These are phyloP conservation scores for Climacteris rufus DNA, from an alignment of 2,113 vertebrate species.

Conservation along the genomic window DNA sequence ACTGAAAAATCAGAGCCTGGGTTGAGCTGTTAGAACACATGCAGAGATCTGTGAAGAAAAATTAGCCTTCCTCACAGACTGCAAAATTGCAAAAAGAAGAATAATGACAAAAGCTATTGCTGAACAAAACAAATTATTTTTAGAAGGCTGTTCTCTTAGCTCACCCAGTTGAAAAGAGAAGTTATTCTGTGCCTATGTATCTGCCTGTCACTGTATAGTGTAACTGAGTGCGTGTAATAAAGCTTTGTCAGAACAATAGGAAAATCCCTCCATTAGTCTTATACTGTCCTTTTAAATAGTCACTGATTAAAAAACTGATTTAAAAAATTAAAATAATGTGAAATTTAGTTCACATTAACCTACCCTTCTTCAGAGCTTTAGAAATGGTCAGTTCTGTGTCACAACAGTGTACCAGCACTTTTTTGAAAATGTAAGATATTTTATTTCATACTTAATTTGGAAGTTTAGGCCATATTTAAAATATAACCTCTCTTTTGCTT, in stretches of 20 bases:
- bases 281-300: neutral
- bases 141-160: neutral
- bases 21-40: neutral
- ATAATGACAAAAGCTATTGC: neutral
- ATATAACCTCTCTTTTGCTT: neutral
- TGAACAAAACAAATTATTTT: conserved; percentile 12
- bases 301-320: neutral
- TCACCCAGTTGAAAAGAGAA: neutral
- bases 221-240: neutral
- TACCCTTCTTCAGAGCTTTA: neutral
- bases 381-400: neutral
- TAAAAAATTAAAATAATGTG: too few species aligned
- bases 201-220: neutral
- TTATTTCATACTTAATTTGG: neutral
- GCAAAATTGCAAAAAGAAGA: neutral
- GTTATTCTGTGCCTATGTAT: neutral
- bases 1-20: neutral
- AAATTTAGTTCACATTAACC: neutral
- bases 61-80: neutral
- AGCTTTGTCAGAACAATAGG: neutral
- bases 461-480: neutral
- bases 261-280: neutral
- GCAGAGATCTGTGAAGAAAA: neutral
- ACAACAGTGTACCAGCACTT: neutral
- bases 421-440: neutral